Conservation (phyloP, 1,140 invertebrate species). For the Gerris buenoi region DNA sequence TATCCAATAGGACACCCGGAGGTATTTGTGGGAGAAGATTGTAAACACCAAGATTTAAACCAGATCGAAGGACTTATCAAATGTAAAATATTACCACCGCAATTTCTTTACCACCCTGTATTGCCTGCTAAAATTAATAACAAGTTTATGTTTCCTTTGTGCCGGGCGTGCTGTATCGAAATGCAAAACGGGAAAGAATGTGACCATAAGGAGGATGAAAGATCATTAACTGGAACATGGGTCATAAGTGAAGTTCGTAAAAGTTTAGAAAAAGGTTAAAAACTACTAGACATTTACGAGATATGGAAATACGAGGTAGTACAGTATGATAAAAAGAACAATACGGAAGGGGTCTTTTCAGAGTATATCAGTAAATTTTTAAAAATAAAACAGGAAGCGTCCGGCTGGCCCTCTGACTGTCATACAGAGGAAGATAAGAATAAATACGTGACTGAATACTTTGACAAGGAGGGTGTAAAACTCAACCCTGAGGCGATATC, state of each 20-base stretch:
- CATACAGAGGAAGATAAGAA: not conserved
- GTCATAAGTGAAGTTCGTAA: not conserved
- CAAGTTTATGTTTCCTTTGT: not conserved
- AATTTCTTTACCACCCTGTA: not conserved
- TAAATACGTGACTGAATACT: not conserved
- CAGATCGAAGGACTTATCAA: not conserved
- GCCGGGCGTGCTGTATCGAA: not conserved
- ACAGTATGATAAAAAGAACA: not conserved
- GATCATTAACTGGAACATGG: not conserved
- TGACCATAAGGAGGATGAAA: not conserved
- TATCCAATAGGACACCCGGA: constrained; percentile 17
- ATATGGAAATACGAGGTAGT: not conserved
- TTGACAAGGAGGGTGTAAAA: not conserved
- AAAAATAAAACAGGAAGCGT: not conserved
- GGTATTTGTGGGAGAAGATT: not conserved
- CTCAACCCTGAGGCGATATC: not conserved
- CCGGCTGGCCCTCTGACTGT: not conserved
- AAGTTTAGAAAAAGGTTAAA: not conserved
- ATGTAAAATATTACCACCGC: not conserved
- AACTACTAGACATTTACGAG: not conserved
- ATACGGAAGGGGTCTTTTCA: not conserved
- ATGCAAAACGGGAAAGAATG: not conserved
- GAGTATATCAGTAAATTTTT: not conserved
- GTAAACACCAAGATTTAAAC: not conserved
- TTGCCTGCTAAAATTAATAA: not conserved